Base-by-base conservation (phyloP, 2,797 vertebrate species). In the Sphaeramia orbicularis region DNA sequence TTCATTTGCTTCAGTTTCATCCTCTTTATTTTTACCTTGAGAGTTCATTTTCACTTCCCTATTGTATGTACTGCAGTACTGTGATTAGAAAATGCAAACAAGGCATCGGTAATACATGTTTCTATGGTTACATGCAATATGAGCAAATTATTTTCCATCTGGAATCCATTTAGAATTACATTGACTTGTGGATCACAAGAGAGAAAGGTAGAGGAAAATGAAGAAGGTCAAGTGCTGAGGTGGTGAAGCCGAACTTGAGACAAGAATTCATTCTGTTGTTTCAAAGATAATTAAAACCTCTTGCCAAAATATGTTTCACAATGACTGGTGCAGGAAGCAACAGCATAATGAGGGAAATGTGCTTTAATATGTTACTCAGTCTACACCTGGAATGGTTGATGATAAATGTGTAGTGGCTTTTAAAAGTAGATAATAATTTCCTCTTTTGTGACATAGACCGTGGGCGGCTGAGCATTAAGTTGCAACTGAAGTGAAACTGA, bases 91-190 rank as follows among this genome's bases (percentile, higher is more conserved):
- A 55, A 53, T 62, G 27, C 30, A 66, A 81, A 76, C 38, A 2
- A 50, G 7, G 10, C 49, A 57, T 30, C 24, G 45, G n/a, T 35
- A 12, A 45, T 18, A 19, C 1, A 1, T 1, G 35, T 60, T 71
- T n/a, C 44, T 38, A 49, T 76, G 65, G 64, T 67, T 64, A 48
- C 54, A 4, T 0, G 2, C 54, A 58, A 35, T 10, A 47, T 2
- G 7, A 12, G 16, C 37, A 19, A 43, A 76, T 57, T 71, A 0
- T 70, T 65, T 65, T 48, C 18, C 55, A 63, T 43, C 40, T 4
- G 44, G 37, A 55, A 76, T 59, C 18, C 48, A 76, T 21, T 60
- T 10, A 74, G 32, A 44, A 56, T 51, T 1, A 35, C 53, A 60
- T n/a, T 78, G 40, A 60, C 50, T 37, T 41, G 1, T 54, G 18